phyloP scores from a whole-genome alignment of 2,797 vertebrate species.

The Melanotaenia parkinsoni region DNA sequence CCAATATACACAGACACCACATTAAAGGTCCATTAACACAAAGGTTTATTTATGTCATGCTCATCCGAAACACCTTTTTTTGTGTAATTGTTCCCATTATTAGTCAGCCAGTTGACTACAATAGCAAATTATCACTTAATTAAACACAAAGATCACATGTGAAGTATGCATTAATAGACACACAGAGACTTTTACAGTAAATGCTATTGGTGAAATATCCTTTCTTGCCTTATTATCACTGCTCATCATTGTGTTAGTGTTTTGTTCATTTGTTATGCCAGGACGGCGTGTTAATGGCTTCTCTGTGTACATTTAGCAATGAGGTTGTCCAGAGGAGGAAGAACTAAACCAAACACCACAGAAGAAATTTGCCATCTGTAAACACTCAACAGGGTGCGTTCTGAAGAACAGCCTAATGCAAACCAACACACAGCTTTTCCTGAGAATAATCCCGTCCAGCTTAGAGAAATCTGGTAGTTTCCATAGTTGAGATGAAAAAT shows the following conservation, averaged over 20 bases:
- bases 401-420: constrained; percentile 24
- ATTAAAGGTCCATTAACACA: constrained; percentile 41
- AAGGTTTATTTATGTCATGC: background rate
- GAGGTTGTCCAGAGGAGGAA: background rate
- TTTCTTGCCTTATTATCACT: background rate
- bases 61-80: constrained; percentile 1
- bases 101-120: background rate
- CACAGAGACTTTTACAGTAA: background rate
- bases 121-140: background rate
- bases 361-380: background rate
- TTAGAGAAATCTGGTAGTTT: background rate
- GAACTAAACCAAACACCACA: background rate
- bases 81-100: constrained; percentile 9
- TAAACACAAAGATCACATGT: background rate
- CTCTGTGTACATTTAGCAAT: background rate
- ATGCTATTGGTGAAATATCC: background rate
- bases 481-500: background rate
- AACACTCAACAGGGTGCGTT: background rate
- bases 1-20: background rate
- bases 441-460: background rate
- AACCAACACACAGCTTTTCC: constrained; percentile 43
- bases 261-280: background rate
- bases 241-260: background rate
- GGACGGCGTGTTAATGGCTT: background rate
- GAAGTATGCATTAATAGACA: background rate